Conservation (phyloP, 1,140 invertebrate species). For the Atta colombica region DNA sequence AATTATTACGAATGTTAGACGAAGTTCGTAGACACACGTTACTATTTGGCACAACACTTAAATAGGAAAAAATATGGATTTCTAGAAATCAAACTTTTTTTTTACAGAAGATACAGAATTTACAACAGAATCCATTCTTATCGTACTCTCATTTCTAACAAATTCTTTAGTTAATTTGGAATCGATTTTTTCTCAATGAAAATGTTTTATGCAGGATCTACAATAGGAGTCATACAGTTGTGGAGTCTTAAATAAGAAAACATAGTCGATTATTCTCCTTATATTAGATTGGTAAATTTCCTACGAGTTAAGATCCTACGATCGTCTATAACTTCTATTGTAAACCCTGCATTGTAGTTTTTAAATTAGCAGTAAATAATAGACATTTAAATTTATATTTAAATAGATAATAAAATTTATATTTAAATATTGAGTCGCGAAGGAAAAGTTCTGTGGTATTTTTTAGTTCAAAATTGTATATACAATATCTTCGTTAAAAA, state of each 20-base stretch:
- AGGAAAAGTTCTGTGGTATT: no score
- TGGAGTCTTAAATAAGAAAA: no score
- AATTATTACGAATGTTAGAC: slow-evolving; percentile 25
- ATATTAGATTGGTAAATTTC: no score
- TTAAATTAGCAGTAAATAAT: background rate
- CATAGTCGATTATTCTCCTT: no score
- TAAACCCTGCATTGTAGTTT: background rate
- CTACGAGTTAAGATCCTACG: no score
- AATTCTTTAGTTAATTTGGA: slow-evolving; percentile 13
- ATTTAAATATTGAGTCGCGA: no score
- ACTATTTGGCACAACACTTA: slow-evolving; percentile 55
- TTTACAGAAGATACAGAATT: background rate
- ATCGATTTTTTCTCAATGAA: background rate
- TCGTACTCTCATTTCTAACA: background rate
- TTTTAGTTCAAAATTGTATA: no score
- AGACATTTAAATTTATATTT: slow-evolving; percentile 16
- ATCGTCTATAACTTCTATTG: no score
- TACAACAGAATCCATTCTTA: background rate
- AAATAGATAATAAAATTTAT: no score
- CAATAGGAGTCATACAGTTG: no score
- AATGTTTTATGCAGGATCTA: background rate
- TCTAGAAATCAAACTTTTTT: slow-evolving; percentile 34
- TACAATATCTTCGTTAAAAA: no score
- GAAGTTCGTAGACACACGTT: slow-evolving; percentile 52
- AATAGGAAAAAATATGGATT: slow-evolving; percentile 35